Conservation (phyloP, 2,888 invertebrate species). For the Orthosia gothica region DNA sequence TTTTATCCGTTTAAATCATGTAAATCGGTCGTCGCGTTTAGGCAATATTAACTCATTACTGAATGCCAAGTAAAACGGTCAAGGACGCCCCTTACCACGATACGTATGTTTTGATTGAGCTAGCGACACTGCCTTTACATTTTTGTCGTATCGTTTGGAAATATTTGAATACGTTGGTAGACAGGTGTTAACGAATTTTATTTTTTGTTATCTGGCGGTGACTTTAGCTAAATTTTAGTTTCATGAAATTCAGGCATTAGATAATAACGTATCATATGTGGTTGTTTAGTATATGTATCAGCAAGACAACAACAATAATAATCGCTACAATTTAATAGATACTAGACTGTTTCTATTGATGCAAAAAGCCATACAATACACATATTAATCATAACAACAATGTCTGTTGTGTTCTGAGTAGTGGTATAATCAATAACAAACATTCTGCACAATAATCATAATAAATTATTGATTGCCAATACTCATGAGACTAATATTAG, state of each 20-base stretch:
- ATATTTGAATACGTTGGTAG: no score
- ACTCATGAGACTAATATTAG: no score
- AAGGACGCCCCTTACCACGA: no score
- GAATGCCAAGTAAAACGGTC: no score
- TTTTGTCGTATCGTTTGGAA: no score
- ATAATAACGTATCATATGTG: background rate
- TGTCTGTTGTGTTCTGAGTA: background rate
- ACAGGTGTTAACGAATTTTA: no score
- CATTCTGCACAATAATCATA: background rate
- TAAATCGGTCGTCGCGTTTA: no score
- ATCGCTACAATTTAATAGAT: background rate
- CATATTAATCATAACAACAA: background rate
- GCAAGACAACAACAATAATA: background rate
- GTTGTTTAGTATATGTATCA: background rate
- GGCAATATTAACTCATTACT: no score
- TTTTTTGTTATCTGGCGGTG: no score
- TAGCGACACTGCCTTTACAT: no score
- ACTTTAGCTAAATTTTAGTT: background rate
- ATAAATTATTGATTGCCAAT: background rate
- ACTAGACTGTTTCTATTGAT: background rate
- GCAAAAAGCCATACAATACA: background rate
- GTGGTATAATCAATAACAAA: background rate
- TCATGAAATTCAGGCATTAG: background rate
- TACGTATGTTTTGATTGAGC: no score
- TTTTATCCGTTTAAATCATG: no score